phyloP scores from a whole-genome alignment of 53 echinoderm and acorn worm species.

The Temnopleurus reevesii region DNA sequence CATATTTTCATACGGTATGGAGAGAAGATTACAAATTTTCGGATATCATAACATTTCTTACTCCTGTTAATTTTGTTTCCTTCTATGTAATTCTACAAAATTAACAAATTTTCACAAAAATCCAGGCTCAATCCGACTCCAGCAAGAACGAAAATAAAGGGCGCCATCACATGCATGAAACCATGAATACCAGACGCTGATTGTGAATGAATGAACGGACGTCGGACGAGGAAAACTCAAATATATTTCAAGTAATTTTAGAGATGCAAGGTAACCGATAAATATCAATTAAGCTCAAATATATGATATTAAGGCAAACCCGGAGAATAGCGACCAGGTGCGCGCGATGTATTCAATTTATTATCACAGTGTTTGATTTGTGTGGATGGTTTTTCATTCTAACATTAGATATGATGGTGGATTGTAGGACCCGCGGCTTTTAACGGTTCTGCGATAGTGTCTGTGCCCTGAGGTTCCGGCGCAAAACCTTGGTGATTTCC shows the following conservation, averaged over 20 bases:
- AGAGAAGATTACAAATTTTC: too few species aligned
- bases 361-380: background rate
- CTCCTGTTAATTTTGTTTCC: too few species aligned
- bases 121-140: too few species aligned
- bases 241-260: background rate
- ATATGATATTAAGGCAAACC: too few species aligned
- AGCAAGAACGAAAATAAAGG: background rate
- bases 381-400: background rate
- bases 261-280: background rate
- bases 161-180: slow-evolving; percentile 37
- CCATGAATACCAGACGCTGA: slow-evolving; percentile 44
- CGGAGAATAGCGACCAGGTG: too few species aligned
- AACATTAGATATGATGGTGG: background rate
- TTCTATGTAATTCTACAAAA: too few species aligned
- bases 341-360: background rate
- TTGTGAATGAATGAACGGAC: slow-evolving; percentile 15
- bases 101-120: too few species aligned
- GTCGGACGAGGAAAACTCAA: background rate
- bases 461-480: background rate
- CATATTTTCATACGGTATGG: too few species aligned
- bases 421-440: background rate
- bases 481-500: background rate
- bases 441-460: background rate
- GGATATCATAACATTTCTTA: too few species aligned
- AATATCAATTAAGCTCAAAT: too few species aligned